Conservation (phyloP, 1,140 invertebrate genomes). For the Chironomus striatipennis region DNA sequence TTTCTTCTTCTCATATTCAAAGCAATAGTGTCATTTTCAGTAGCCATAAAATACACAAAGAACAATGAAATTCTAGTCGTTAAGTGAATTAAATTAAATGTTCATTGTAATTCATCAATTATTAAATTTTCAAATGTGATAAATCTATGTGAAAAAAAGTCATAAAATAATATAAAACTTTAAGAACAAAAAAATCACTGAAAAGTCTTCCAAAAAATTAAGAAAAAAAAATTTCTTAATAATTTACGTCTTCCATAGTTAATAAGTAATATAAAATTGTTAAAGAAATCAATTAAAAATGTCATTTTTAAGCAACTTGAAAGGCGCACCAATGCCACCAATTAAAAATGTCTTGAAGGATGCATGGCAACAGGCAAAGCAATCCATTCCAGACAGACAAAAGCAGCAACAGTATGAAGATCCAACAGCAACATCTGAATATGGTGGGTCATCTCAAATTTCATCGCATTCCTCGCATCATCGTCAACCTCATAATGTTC, state of each 20-base stretch:
- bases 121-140: background rate
- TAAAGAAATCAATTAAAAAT: conserved; percentile 27
- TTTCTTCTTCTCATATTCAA: background rate
- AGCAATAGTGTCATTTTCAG: background rate
- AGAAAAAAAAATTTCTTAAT: background rate
- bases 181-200: background rate
- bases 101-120: background rate
- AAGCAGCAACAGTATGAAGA: conserved; percentile 35
- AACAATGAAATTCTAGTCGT: background rate
- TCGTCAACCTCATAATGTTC: conserved; percentile 48
- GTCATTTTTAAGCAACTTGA: conserved; percentile 40
- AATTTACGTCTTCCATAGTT: background rate
- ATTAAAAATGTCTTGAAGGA: conserved; percentile 65
- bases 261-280: background rate
- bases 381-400: conserved; percentile 61
- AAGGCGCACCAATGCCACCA: conserved; percentile 49
- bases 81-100: background rate
- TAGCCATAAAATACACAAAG: no score
- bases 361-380: conserved; percentile 67
- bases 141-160: background rate
- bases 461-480: conserved; percentile 37
- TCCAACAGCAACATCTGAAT: conserved; percentile 32
- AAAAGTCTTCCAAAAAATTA: background rate
- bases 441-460: conserved; percentile 43
- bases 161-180: background rate